Percentiles rank a stretch among this genome's conserved stretches.
phyloP scores from a whole-genome alignment of 2,113 vertebrate genomes.

The Anguilla rostrata region DNA sequence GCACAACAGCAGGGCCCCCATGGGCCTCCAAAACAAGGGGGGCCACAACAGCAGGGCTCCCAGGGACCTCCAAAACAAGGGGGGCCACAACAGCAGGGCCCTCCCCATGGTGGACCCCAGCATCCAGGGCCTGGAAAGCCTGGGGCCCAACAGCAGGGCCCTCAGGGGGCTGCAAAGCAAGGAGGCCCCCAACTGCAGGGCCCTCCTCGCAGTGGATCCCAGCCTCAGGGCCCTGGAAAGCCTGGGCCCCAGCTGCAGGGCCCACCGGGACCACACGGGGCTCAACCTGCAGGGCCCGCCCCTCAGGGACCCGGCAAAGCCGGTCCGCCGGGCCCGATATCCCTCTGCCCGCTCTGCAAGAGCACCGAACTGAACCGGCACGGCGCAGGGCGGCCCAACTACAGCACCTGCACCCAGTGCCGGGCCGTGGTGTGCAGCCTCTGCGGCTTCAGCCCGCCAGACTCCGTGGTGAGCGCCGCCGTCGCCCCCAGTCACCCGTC shows the following conservation, averaged over 20 bases:
- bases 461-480: constrained; percentile 67
- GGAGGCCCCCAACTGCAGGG: neutral
- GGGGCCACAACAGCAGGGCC: constrained; percentile 30
- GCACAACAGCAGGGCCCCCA: constrained; percentile 17
- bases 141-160: constrained; percentile 12
- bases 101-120: constrained; percentile 31
- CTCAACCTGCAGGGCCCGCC: constrained; percentile 38
- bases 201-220: constrained; percentile 53
- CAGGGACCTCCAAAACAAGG: constrained; percentile 34
- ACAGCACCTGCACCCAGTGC: constrained; percentile 90
- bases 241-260: neutral
- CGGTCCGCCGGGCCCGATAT: constrained; percentile 59
- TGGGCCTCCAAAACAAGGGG: constrained; percentile 34
- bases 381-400: constrained; percentile 84
- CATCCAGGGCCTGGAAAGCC: constrained; percentile 27
- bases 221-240: too few species aligned
- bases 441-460: constrained; percentile 92
- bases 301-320: constrained; percentile 45
- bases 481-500: neutral
- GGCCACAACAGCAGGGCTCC: constrained; percentile 1
- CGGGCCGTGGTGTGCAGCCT: constrained; percentile 90
- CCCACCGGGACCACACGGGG: constrained; percentile 29
- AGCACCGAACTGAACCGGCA: constrained; percentile 83
- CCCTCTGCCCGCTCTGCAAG: constrained; percentile 88
- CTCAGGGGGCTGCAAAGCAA: constrained; percentile 34